phyloP scores from a whole-genome alignment of 2,797 vertebrate species.

The Megalops cyprinoides region DNA sequence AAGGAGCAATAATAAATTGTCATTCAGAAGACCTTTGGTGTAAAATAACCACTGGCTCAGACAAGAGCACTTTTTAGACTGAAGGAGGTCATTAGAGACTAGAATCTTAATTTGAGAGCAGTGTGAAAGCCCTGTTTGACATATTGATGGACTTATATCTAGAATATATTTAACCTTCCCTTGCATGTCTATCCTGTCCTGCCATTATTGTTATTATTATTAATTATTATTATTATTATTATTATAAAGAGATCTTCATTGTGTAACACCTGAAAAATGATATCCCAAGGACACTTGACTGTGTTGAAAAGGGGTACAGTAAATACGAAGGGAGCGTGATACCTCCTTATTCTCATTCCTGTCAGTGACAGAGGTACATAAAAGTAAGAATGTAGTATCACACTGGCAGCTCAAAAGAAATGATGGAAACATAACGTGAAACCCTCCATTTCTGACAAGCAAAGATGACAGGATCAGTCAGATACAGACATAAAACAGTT shows the following conservation, averaged over 20 bases:
- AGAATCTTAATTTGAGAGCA: constrained; percentile 48
- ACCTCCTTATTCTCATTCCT: background rate
- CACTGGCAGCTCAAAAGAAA: background rate
- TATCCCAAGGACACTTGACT: too few relatives aligned
- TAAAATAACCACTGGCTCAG: constrained; percentile 64
- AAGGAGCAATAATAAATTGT: constrained; percentile 66
- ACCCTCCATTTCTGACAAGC: background rate
- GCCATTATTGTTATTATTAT: too few relatives aligned
- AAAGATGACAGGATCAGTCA: background rate
- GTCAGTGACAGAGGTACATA: background rate
- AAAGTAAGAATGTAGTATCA: background rate
- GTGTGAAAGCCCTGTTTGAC: constrained; percentile 47
- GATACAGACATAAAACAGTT: background rate
- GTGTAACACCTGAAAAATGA: too few relatives aligned
- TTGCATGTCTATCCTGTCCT: too few relatives aligned
- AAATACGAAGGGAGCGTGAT: background rate
- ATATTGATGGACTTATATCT: constrained; percentile 37
- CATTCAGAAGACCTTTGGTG: constrained; percentile 72
- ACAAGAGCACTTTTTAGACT: constrained; percentile 53
- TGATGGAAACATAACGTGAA: background rate
- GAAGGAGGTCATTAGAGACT: constrained; percentile 48
- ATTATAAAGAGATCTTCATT: too few relatives aligned
- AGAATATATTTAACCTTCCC: too few relatives aligned
- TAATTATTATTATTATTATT: too few relatives aligned
- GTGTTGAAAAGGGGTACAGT: background rate